Evolutionary conservation across 2,797 vertebrate species (phyloP), one percentile per base, ranked within the genome.

Genomic region (Bradypus variegatus): DNA sequence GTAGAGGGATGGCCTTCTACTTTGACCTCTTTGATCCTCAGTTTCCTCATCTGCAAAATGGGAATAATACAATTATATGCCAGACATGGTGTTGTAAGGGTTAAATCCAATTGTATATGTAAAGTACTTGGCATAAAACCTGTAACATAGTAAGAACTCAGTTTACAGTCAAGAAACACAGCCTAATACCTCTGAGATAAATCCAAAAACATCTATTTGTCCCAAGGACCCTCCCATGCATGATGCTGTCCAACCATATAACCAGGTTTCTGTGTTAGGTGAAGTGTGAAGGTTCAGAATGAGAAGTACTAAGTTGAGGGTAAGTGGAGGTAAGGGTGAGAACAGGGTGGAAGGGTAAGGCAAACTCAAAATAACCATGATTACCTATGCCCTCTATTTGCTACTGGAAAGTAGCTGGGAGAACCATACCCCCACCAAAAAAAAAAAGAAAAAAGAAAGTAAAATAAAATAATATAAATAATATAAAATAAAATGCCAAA

Each of bases 11-110:
- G 29, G 19, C 6, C 64, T 83, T 84, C 77, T 86, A 64, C 50
- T 65, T 80, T 19, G 69, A 41, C 27, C 48, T 94, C 16, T 48
- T 64, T 60, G 69, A 58, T 8, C 31, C 31, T 82, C 76, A 45
- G 41, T 91, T 77, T 79, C 82, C 75, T 93, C 33, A 50, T 67
- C 76, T 85, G 69, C 31, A 70, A 81, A 94, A 81, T 60, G 73
- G 36, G 25, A 23, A 36, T 15, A 15, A 53, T 65, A 11, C 73
- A 69, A 81, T 70, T 62, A 31, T 13, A 50, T 23, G 19, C 18
- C 67, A 80, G 23, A 38, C 13, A 6, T 25, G 18, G 18, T 50
- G 3, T 38, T 55, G 36, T 15, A 14, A 60, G 15, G 67, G 60
- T 80, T 48, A 73, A 78, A 83, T 77, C 27, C 50, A 92, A 83